Percentiles rank a stretch among this genome's conserved stretches.
Evolutionary conservation across 2,888 invertebrate species (phyloP).

Genomic region (Orchestes rusci): DNA sequence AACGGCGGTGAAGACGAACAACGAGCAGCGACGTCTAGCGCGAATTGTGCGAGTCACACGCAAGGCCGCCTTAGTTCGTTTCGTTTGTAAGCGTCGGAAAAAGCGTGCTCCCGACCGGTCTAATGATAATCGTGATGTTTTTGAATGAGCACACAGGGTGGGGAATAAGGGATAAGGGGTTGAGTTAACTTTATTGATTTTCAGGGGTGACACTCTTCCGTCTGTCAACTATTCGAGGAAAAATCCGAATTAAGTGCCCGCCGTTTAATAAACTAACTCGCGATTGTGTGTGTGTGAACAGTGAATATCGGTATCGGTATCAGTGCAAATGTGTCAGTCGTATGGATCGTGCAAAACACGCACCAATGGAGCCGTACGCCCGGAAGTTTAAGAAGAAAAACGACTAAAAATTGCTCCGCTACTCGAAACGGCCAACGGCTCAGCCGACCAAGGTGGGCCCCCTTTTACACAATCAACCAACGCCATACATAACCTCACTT

Average conservation of each 20-base stretch:
- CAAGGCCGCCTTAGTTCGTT: conserved; percentile 19
- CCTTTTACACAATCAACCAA: conserved; percentile 11
- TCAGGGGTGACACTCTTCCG: conserved; percentile 58
- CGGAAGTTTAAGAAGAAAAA: conserved; percentile 50
- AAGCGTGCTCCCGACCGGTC: conserved; percentile 31
- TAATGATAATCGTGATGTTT: conserved; percentile 41
- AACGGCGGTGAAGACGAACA: no score
- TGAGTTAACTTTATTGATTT: conserved; percentile 55
- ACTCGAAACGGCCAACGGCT: conserved; percentile 40
- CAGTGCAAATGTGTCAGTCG: no score
- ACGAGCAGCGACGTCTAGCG: conserved; percentile 37
- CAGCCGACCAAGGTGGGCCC: conserved; percentile 40
- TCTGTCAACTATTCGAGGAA: conserved; percentile 44
- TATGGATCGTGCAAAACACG: no score
- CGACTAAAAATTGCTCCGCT: conserved; percentile 38
- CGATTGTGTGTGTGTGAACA: no score
- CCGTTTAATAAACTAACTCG: no score
- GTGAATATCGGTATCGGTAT: no score
- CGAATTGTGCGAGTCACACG: no score
- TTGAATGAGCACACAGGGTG: conserved; percentile 43
- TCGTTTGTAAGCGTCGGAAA: conserved; percentile 23
- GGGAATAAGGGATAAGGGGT: conserved; percentile 47
- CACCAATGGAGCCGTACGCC: conserved; percentile 48
- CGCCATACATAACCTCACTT: conserved; percentile 8
- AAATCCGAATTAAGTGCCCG: no score